A percentile compares a stretch with the other conserved stretches of the same genome.
phyloP scores from a whole-genome alignment of 2,113 vertebrate species.

The Lathamus discolor region DNA sequence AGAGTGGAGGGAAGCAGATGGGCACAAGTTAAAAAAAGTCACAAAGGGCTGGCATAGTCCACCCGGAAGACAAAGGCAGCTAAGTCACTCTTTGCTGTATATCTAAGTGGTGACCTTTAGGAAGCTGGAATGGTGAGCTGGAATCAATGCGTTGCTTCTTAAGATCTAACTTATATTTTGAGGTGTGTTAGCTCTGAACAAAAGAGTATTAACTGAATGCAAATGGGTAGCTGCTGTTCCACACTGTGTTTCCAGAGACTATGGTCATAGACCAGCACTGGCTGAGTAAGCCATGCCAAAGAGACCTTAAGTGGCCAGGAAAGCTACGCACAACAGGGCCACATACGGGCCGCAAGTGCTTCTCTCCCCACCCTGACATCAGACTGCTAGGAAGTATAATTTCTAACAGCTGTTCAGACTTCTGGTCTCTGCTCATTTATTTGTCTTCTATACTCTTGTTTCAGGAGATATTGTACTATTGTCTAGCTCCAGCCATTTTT shows the following conservation, averaged over 20 bases:
- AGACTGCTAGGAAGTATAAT: not conserved
- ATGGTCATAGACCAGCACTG: not conserved
- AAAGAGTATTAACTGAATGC: not conserved
- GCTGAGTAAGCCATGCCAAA: not conserved
- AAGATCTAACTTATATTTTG: not conserved
- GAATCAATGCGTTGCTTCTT: not conserved
- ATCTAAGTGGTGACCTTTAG: not conserved
- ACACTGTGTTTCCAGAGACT: not conserved
- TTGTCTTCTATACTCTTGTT: not conserved
- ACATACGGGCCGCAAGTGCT: accelerated
- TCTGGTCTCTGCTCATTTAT: not conserved
- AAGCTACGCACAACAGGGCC: not conserved
- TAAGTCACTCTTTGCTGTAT: not conserved
- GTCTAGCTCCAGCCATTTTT: not conserved
- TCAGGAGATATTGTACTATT: not conserved
- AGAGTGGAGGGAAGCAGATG: slow-evolving; percentile 32
- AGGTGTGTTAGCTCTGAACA: not conserved
- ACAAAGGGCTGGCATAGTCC: not conserved
- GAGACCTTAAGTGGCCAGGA: not conserved
- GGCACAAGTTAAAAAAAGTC: not conserved
- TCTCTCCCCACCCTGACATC: not conserved
- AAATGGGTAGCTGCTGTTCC: not conserved
- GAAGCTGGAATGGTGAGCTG: not conserved
- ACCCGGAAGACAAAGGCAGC: not conserved
- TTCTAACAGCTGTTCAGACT: not conserved